Conservation (phyloP, 2,888 invertebrate genomes). For the Troides helena region DNA sequence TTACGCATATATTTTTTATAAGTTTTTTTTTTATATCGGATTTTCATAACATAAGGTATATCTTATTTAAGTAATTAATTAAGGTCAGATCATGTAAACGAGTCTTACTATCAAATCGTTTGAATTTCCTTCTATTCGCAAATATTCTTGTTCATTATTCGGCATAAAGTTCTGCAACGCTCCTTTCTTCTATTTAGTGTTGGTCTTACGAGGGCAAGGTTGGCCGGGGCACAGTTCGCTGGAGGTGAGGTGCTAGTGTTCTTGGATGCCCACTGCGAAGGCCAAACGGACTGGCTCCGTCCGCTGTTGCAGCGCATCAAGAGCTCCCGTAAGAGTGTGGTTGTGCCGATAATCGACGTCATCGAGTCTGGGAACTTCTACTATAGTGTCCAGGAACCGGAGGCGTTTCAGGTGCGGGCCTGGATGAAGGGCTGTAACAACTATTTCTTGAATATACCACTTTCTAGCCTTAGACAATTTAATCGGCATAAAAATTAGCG, state of each 20-base stretch:
- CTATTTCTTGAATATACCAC: constrained; percentile 5
- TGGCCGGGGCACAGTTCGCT: constrained; percentile 92
- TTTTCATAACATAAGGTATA: too few species aligned
- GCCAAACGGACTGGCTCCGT: constrained; percentile 89
- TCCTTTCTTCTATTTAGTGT: constrained; percentile 84
- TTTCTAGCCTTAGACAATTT: neutral
- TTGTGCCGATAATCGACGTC: constrained; percentile 97
- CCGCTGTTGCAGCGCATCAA: constrained; percentile 93
- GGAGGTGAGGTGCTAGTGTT: constrained; percentile 90
- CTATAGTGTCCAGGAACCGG: constrained; percentile 83
- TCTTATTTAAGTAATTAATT: neutral
- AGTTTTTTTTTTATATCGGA: too few species aligned
- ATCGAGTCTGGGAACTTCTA: constrained; percentile 90
- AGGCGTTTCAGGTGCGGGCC: constrained; percentile 64
- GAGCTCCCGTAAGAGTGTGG: constrained; percentile 87
- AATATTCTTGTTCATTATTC: neutral
- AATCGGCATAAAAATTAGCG: neutral
- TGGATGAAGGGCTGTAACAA: constrained; percentile 10
- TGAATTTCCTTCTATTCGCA: too few species aligned
- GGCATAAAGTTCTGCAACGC: constrained; percentile 4
- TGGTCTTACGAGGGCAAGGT: constrained; percentile 89
- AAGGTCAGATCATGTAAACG: too few species aligned
- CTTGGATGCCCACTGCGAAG: constrained; percentile 96
- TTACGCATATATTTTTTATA: too few species aligned
- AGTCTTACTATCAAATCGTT: too few species aligned